Base-by-base conservation (phyloP, 2,888 invertebrate species). In the Hemistola chrysoprasaria region DNA sequence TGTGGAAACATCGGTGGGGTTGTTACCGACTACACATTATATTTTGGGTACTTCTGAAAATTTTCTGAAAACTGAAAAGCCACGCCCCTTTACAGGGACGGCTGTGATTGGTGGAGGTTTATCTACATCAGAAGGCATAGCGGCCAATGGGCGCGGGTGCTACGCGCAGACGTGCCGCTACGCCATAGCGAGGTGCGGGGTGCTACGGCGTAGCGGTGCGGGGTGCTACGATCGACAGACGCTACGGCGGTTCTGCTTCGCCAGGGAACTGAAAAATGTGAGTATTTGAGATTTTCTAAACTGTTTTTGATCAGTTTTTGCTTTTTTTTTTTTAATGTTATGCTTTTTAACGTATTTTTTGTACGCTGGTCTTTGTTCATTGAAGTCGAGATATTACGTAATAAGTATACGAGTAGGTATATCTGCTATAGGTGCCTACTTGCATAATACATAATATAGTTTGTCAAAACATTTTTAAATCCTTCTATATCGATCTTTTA, bases 41-140 rank as follows among this genome's bases (percentile, higher is more conserved):
- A 68, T 73, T 76, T 78, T 77, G 67, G 67, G 70, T 63, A 54
- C 63, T 72, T 61, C 85, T 85, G 84, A 83, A 86, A 83, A 73
- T 79, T 83, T 85, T 85, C 87, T 77, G 88, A 86, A 87, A 85
- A 71, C 75, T 78, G 60, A 68, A 72, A 74, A 77, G 70, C 80
- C 66, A 71, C 86, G 79, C 87, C 87, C 71, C 71, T 72, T 82
- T 83, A 71, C 78, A 83, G 83, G 46, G 53, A 44, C 46, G 57
- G 53, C 62, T 47, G 66, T 61, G 68, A 87, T 88, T 87, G 86
- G 87, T 58, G 56, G 67, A 53, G 56, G 47, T 60, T 55, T 57
- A 63, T 70, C 75, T 75, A 79, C 73, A 73, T 78, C 73, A 59
- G 77, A 65, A 66, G 55, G 54, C 62, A 62, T 64, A 52, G 59